These are phyloP conservation scores for Rapana venosa DNA, from an alignment of 2,888 invertebrate genomes.

Conservation along the genomic window DNA sequence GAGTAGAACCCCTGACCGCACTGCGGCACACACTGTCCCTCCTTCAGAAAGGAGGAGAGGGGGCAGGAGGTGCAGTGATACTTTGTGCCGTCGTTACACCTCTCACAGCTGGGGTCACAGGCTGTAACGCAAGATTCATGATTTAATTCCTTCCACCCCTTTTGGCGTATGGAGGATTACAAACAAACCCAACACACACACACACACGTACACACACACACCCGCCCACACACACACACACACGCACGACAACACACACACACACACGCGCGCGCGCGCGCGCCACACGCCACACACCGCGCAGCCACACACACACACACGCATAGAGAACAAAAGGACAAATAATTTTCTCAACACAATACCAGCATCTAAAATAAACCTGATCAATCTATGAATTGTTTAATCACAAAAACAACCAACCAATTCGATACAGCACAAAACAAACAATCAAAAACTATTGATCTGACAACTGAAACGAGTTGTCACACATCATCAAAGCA, in stretches of 20 bases:
- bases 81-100: slow-evolving; percentile 56
- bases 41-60: slow-evolving; percentile 47
- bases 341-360: no score
- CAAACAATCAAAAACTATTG: no score
- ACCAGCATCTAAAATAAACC: background rate
- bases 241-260: background rate
- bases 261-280: background rate
- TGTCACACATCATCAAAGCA: no score
- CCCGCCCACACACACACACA: no score
- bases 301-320: background rate
- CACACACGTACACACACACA: background rate
- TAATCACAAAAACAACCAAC: background rate
- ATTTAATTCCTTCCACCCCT: no score
- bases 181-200: background rate
- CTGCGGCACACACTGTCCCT: slow-evolving; percentile 51
- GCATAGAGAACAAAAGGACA: background rate
- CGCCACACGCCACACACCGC: background rate
- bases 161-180: no score
- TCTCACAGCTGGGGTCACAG: slow-evolving; percentile 61
- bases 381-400: background rate
- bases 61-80: slow-evolving; percentile 30
- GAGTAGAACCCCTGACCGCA: slow-evolving; percentile 52
- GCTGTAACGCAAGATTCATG: slow-evolving; percentile 63
- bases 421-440: no score
- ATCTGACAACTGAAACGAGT: no score